Conservation (phyloP, 2,797 vertebrate species). For the Delichon dasypus region DNA sequence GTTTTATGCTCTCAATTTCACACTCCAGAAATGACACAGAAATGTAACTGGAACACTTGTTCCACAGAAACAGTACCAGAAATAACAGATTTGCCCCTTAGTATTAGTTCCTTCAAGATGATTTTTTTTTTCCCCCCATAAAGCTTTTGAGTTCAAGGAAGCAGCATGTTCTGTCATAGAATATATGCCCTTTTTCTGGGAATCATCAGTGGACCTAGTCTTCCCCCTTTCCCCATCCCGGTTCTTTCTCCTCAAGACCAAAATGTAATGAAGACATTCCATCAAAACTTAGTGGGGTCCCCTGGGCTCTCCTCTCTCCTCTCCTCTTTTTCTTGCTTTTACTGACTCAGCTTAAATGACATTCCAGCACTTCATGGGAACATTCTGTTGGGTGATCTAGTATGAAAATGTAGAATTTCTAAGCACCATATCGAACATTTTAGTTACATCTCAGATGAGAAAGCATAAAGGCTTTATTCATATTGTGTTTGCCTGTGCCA, state of each 20-base stretch:
- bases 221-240: background rate
- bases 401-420: background rate
- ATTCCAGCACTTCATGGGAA: background rate
- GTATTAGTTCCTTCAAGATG: background rate
- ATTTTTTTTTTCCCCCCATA: background rate
- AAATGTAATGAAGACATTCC: background rate
- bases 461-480: constrained; percentile 59
- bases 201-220: background rate
- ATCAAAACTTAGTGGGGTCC: background rate
- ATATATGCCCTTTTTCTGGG: background rate
- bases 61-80: background rate
- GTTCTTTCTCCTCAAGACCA: background rate
- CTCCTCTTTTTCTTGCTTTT: background rate
- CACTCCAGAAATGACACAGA: background rate
- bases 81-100: background rate
- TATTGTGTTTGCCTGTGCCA: background rate
- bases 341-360: background rate
- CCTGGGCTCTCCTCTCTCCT: no score
- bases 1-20: constrained; percentile 17
- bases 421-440: background rate
- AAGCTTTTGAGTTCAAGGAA: background rate
- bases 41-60: background rate
- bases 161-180: background rate
- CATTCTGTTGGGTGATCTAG: background rate
- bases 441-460: background rate